These are phyloP conservation scores for Caenorhabditis becei DNA, from an alignment of 2,888 invertebrate genomes.

Conservation along the genomic window DNA sequence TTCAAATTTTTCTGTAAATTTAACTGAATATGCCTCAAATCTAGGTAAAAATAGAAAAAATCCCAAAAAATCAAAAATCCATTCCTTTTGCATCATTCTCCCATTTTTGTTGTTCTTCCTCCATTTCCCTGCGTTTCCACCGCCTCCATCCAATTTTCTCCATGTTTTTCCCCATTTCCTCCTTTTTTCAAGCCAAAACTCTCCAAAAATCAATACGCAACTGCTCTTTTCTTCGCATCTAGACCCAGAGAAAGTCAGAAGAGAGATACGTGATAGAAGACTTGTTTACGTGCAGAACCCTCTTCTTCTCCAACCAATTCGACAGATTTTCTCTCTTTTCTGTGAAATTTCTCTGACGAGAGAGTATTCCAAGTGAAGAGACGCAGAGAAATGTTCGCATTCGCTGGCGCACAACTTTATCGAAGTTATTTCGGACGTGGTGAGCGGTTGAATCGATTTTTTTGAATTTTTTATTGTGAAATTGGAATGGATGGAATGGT, in stretches of 20 bases:
- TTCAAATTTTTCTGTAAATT: too few species aligned
- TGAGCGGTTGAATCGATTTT: conserved; percentile 18
- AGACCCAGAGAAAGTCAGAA: conserved; percentile 20
- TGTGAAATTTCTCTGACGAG: conserved; percentile 2
- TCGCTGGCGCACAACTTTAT: conserved; percentile 53
- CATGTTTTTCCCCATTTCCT: conserved; percentile 8
- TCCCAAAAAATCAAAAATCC: neutral
- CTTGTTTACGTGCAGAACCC: conserved; percentile 59
- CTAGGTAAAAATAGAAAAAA: too few species aligned
- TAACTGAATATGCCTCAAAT: too few species aligned
- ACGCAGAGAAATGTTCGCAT: conserved; percentile 50
- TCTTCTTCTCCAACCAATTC: conserved; percentile 20
- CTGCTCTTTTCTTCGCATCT: neutral
- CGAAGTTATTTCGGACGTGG: conserved; percentile 50
- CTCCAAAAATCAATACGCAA: conserved; percentile 8
- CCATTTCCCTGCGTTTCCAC: neutral
- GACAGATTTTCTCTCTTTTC: conserved; percentile 2
- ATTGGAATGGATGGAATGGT: too few species aligned
- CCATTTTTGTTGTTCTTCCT: neutral
- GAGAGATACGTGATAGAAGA: conserved; percentile 43
- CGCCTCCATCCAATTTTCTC: neutral
- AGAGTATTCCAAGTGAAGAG: conserved; percentile 5
- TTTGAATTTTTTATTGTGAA: conserved; percentile 7
- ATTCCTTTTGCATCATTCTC: conserved; percentile 10
- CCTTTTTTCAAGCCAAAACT: neutral